Conservation (phyloP, 1,140 invertebrate genomes). For the Drosophila pallidifrons region DNA sequence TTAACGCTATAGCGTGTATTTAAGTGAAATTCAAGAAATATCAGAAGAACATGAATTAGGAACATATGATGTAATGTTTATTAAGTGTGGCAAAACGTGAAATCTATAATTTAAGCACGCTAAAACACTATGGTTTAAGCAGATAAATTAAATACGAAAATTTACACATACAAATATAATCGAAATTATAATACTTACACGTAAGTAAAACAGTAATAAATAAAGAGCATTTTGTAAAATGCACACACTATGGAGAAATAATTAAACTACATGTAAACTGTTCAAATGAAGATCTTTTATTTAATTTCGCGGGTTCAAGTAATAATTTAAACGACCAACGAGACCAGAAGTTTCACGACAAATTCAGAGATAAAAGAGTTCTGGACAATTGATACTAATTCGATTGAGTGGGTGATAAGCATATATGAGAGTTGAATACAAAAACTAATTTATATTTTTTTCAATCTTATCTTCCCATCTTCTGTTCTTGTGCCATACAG, state of each 20-base stretch:
- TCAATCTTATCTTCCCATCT: constrained; percentile 18
- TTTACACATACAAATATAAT: constrained; percentile 2
- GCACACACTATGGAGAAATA: constrained; percentile 37
- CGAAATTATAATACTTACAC: constrained; percentile 30
- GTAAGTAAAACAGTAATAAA: constrained; percentile 39
- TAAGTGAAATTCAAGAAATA: constrained; percentile 1
- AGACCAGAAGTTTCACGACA: constrained; percentile 66
- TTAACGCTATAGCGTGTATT: constrained; percentile 14
- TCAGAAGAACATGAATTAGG: not conserved
- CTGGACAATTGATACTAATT: constrained; percentile 7
- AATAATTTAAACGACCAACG: constrained; percentile 7
- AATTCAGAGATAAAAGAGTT: constrained; percentile 28
- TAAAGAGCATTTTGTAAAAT: constrained; percentile 40
- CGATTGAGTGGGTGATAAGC: constrained; percentile 6
- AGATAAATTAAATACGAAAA: constrained; percentile 10
- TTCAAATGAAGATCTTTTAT: constrained; percentile 27
- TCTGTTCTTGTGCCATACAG: constrained; percentile 47
- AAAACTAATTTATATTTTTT: constrained; percentile 32
- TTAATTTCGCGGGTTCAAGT: constrained; percentile 1
- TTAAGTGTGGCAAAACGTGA: constrained; percentile 17
- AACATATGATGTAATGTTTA: not conserved
- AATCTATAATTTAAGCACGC: constrained; percentile 21
- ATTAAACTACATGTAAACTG: constrained; percentile 48
- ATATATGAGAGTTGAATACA: not conserved
- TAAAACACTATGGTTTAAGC: constrained; percentile 1